Evolutionary conservation across 2,113 vertebrate species (phyloP).

Genomic region (Talpa occidentalis): DNA sequence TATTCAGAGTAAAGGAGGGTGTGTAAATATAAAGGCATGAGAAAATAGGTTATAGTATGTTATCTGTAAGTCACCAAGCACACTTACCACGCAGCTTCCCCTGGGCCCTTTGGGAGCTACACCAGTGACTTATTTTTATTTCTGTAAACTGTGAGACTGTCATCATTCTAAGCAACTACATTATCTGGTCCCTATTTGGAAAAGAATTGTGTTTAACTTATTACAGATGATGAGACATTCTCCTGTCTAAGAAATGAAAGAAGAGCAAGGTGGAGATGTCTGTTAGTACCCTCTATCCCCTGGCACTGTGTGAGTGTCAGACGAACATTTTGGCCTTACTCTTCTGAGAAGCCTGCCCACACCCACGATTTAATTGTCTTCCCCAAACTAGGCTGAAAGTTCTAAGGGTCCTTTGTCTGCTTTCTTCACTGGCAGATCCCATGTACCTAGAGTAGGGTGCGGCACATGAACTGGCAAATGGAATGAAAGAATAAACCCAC

Average conservation of each 20-base stretch:
- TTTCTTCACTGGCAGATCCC: neutral
- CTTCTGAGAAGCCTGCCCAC: neutral
- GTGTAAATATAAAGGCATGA: neutral
- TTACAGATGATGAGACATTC: neutral
- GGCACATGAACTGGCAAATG: too few species aligned
- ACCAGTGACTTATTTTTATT: neutral
- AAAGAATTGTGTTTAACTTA: neutral
- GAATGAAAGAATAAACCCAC: neutral
- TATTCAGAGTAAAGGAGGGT: neutral
- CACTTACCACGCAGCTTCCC: neutral
- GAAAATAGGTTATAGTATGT: neutral
- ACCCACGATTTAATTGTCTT: neutral
- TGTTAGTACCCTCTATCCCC: neutral
- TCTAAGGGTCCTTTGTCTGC: neutral
- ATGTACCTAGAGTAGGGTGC: neutral
- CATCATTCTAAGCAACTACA: neutral
- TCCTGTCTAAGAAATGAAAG: neutral
- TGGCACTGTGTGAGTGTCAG: neutral
- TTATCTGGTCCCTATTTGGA: neutral
- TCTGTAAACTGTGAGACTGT: neutral
- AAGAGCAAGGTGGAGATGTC: neutral
- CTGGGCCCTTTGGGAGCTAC: neutral
- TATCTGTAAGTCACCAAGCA: neutral
- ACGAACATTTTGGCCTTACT: neutral
- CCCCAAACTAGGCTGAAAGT: neutral